Percentiles rank a stretch among this genome's conserved stretches.
Conservation (phyloP, 2,888 invertebrate genomes). For the Ochropacha duplaris region DNA sequence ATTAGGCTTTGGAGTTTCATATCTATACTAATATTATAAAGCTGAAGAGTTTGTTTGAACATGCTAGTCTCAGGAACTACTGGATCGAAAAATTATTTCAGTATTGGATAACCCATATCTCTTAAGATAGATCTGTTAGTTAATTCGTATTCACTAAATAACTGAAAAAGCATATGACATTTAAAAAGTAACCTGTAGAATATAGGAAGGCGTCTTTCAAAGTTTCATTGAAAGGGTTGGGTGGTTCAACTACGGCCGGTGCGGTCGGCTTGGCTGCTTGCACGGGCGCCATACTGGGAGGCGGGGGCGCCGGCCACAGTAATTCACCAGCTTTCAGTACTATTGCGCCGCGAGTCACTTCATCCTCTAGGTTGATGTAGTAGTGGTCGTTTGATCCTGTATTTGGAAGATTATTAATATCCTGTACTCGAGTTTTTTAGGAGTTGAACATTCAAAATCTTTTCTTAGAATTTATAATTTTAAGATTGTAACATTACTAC, state of each 20-base stretch:
- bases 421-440: neutral
- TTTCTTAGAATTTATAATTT: too few relatives aligned
- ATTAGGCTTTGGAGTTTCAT: too few relatives aligned
- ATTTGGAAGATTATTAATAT: neutral
- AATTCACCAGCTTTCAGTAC: conserved; percentile 88
- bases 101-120: too few relatives aligned
- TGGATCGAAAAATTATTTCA: too few relatives aligned
- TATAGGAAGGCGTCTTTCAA: conserved; percentile 86
- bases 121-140: too few relatives aligned
- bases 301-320: conserved; percentile 91
- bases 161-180: neutral
- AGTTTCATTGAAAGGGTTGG: conserved; percentile 87
- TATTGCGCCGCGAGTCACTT: conserved; percentile 93
- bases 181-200: conserved; percentile 82
- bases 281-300: conserved; percentile 78
- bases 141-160: neutral
- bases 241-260: conserved; percentile 66
- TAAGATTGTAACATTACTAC: too few relatives aligned
- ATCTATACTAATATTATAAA: too few relatives aligned
- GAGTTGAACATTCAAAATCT: too few relatives aligned
- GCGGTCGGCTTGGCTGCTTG: conserved; percentile 64
- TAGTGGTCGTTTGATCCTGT: conserved; percentile 90
- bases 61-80: too few relatives aligned
- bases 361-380: conserved; percentile 91
- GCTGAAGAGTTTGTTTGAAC: too few relatives aligned